Evolutionary conservation across 2,888 invertebrate species (phyloP).

Genomic region (Stenodema calcarata): DNA sequence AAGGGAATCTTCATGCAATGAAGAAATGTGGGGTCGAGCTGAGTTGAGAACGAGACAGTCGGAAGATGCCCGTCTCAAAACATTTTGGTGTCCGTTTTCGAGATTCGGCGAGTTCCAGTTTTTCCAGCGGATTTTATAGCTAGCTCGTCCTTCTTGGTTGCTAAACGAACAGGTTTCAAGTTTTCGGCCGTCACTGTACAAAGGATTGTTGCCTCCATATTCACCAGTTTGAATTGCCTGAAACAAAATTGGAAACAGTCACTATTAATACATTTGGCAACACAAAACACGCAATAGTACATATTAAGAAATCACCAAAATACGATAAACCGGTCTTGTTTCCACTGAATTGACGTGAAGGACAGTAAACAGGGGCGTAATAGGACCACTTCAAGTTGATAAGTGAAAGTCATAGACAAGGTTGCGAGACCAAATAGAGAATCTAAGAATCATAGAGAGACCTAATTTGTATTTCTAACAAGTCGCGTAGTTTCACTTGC

Average conservation of each 20-base stretch:
- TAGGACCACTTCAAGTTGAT: no score
- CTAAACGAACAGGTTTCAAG: not conserved
- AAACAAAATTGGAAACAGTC: not conserved
- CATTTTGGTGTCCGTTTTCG: not conserved
- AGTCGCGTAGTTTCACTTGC: no score
- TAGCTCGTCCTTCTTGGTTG: not conserved
- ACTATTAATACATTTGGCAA: no score
- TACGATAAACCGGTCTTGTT: no score
- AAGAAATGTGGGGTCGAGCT: not conserved
- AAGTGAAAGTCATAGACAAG: no score
- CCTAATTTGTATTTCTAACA: no score
- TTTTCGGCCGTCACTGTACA: not conserved
- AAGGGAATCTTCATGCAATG: not conserved
- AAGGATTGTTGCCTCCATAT: conserved; percentile 27
- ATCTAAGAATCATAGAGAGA: no score
- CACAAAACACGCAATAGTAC: no score
- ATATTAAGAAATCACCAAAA: no score
- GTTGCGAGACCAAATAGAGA: no score
- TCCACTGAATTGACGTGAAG: no score
- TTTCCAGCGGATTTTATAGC: conserved; percentile 37
- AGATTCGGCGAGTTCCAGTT: conserved; percentile 7
- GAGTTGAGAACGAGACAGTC: not conserved
- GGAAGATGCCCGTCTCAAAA: conserved; percentile 23
- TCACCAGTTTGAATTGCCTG: conserved; percentile 1
- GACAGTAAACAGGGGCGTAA: no score